phyloP scores from a whole-genome alignment of 2,797 vertebrate genomes.

The Enteromius radiatus region DNA sequence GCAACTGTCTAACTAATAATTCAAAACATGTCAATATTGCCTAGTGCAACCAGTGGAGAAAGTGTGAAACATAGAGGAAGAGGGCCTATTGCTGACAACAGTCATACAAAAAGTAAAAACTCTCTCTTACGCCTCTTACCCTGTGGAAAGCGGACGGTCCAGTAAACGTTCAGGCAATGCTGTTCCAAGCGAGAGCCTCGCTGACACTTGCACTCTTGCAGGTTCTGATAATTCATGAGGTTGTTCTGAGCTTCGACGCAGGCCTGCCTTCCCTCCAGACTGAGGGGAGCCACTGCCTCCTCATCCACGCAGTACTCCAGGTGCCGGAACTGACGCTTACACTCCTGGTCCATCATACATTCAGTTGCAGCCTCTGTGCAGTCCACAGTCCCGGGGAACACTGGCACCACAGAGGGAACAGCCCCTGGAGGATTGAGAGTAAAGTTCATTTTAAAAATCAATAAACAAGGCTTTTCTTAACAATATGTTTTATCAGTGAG shows the following conservation, averaged over 20 bases:
- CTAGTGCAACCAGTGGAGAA: too few relatives aligned
- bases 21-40: too few relatives aligned
- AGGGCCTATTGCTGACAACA: too few relatives aligned
- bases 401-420: constrained; percentile 68
- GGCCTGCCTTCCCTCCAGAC: constrained; percentile 69
- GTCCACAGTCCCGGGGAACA: constrained; percentile 66
- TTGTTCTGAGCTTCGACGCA: constrained; percentile 83
- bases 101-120: background rate
- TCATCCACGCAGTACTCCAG: constrained; percentile 83
- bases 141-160: constrained; percentile 85
- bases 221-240: constrained; percentile 77
- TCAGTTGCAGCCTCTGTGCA: constrained; percentile 82
- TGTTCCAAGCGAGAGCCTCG: constrained; percentile 85
- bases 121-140: constrained; percentile 74
- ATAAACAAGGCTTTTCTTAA: background rate
- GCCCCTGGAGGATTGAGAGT: constrained; percentile 31
- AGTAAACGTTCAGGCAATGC: constrained; percentile 87
- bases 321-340: constrained; percentile 80
- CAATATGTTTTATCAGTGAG: background rate
- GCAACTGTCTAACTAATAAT: too few relatives aligned
- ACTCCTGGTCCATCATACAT: constrained; percentile 79
- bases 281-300: constrained; percentile 66
- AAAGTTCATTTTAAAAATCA: background rate
- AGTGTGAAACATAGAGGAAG: too few relatives aligned
- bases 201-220: constrained; percentile 88